Percentiles rank a stretch among this genome's conserved stretches.
Evolutionary conservation across 2,888 invertebrate species (phyloP).

Genomic region (Ecdyonurus torrentis): DNA sequence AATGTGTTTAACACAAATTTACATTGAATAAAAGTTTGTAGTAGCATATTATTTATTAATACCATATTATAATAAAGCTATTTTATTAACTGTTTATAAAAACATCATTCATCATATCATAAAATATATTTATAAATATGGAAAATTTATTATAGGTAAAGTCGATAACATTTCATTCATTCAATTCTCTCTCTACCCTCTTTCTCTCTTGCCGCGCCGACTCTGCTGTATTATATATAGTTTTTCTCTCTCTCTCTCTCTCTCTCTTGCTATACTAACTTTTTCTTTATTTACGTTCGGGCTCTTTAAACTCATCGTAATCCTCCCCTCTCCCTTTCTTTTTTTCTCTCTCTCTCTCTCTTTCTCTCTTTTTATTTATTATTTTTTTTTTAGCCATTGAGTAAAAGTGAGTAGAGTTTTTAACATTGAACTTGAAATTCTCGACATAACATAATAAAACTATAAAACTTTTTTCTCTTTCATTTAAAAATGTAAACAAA

Average conservation of each 20-base stretch:
- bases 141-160: not conserved
- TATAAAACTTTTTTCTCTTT: no score
- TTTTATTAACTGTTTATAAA: no score
- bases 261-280: conserved; percentile 13
- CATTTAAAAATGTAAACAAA: no score
- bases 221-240: conserved; percentile 5
- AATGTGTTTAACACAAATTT: no score
- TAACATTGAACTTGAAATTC: not conserved
- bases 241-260: conserved; percentile 11
- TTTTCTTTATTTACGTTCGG: conserved; percentile 2
- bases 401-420: not conserved
- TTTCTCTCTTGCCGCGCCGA: not conserved
- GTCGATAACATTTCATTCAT: not conserved
- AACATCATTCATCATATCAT: no score
- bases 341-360: not conserved
- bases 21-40: not conserved
- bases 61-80: no score
- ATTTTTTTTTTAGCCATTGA: not conserved
- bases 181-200: not conserved
- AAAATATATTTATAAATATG: no score
- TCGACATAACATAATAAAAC: not conserved
- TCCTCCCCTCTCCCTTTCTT: not conserved
- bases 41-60: no score
- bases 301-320: conserved; percentile 12
- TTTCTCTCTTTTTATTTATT: not conserved